phyloP scores from a whole-genome alignment of 37 sponge, comb jelly and placozoan species.

The Chondrosia reniformis region DNA sequence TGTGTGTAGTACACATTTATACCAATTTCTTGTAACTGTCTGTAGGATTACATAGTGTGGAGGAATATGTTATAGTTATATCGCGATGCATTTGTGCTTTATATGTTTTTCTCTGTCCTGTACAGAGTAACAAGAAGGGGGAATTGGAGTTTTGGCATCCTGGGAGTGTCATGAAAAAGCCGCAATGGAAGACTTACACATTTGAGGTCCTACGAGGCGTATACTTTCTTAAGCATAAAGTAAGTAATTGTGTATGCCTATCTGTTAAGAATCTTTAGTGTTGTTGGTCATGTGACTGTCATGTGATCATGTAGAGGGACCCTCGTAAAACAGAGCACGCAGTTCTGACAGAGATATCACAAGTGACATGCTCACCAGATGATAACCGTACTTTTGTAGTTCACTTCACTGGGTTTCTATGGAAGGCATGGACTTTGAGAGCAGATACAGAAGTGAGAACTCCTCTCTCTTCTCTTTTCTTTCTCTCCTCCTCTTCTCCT shows the following conservation, averaged over 20 bases:
- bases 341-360: slow-evolving; percentile 12
- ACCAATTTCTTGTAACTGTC: not conserved
- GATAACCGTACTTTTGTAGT: not conserved
- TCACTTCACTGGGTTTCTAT: not conserved
- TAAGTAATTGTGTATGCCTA: not conserved
- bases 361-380: not conserved
- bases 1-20: not conserved
- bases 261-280: not conserved
- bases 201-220: slow-evolving; percentile 4
- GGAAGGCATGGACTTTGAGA: not conserved
- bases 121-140: not conserved
- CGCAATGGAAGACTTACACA: slow-evolving; percentile 1
- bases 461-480: not conserved
- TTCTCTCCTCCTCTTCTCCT: not conserved
- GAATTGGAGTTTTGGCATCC: not conserved
- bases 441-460: not conserved
- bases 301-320: not conserved
- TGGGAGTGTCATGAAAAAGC: too few species aligned
- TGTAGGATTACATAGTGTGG: not conserved
- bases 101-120: too few species aligned
- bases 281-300: not conserved
- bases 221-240: slow-evolving; percentile 5
- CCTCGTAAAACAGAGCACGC: not conserved
- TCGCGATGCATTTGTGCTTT: not conserved
- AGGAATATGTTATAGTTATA: not conserved